Percentiles rank a stretch among this genome's conserved stretches.
phyloP scores from a whole-genome alignment of 2,113 vertebrate genomes.

The Silurus meridionalis region DNA sequence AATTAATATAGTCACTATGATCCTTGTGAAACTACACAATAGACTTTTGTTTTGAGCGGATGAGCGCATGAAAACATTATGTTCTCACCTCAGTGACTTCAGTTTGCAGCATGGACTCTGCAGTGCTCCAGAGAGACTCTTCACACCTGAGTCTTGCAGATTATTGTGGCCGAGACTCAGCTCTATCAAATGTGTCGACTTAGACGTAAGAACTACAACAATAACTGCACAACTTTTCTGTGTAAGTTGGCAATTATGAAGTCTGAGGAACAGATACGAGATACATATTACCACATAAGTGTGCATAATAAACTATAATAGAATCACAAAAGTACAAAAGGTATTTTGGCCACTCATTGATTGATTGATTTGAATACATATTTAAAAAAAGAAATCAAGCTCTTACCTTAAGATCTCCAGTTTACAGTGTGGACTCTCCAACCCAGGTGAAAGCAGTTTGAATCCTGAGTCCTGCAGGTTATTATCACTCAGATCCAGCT shows the following conservation, averaged over 20 bases:
- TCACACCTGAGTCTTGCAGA: background rate
- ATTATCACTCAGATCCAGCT: constrained; percentile 4
- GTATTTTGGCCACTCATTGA: no score
- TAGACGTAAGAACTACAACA: background rate
- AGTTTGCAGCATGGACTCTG: background rate
- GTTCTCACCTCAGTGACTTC: background rate
- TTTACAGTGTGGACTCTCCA: background rate
- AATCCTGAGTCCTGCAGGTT: background rate
- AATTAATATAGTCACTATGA: no score
- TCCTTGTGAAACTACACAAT: background rate
- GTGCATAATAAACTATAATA: background rate
- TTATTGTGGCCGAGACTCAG: background rate
- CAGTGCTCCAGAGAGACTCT: background rate
- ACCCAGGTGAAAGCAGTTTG: background rate
- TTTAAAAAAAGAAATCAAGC: no score
- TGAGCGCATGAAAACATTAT: background rate
- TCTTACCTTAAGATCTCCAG: constrained; percentile 1
- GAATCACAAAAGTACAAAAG: no score
- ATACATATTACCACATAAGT: background rate
- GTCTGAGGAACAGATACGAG: background rate
- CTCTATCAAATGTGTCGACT: background rate
- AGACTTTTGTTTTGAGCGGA: background rate
- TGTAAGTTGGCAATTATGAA: background rate
- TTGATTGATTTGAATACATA: background rate
- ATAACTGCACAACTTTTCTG: background rate